Evolutionary conservation across 2,888 invertebrate genomes (phyloP).

Genomic region (Phaonia tiefii): DNA sequence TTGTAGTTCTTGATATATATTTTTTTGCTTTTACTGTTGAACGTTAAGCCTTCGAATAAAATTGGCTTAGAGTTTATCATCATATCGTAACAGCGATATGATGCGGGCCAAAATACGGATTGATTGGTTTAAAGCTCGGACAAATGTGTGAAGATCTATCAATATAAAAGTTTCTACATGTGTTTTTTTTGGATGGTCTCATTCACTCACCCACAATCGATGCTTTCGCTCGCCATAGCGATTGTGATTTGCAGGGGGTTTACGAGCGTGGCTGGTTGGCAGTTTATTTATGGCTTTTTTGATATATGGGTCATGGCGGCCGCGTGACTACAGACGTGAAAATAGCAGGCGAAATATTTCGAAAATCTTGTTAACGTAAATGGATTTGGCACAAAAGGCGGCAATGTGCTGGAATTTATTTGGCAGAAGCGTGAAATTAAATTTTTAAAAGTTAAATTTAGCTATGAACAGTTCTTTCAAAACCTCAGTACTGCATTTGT

Average conservation of each 20-base stretch:
- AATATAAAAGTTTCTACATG: constrained; percentile 65
- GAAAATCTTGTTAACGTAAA: constrained; percentile 54
- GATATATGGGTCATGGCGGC: constrained; percentile 61
- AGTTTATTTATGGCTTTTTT: constrained; percentile 65
- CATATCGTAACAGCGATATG: constrained; percentile 66
- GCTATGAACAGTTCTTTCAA: no score
- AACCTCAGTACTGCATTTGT: no score
- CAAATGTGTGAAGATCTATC: constrained; percentile 63
- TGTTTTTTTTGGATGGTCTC: no score
- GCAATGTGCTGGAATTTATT: no score
- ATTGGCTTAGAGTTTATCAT: constrained; percentile 68
- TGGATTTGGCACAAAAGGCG: not conserved
- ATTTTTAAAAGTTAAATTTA: no score
- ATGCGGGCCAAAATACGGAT: constrained; percentile 48
- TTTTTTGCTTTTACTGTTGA: constrained; percentile 37
- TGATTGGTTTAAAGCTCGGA: constrained; percentile 58
- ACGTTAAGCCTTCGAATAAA: constrained; percentile 70
- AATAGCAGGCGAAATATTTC: constrained; percentile 50
- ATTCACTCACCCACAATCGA: constrained; percentile 40
- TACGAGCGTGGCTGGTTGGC: constrained; percentile 57
- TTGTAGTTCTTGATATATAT: constrained; percentile 25
- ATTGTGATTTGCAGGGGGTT: constrained; percentile 65
- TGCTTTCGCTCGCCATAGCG: constrained; percentile 66
- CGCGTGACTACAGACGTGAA: constrained; percentile 47
- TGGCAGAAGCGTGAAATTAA: no score